Conservation (phyloP, 1,140 invertebrate genomes). For the Matsumurasca onukii region DNA sequence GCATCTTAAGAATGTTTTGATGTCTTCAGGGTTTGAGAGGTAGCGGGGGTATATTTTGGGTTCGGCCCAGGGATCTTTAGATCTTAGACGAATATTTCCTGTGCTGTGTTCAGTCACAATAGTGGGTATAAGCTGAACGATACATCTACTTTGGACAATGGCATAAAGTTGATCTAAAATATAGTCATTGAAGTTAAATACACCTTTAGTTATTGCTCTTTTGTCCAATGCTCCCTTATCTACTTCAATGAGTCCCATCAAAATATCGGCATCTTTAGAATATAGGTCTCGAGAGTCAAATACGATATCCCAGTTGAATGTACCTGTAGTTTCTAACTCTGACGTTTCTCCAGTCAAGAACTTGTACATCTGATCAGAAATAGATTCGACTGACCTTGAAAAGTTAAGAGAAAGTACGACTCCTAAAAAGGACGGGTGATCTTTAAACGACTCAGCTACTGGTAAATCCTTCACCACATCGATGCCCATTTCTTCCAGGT, state of each 20-base stretch:
- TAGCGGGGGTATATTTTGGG: constrained; percentile 83
- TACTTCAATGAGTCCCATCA: no score
- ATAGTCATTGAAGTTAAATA: background rate
- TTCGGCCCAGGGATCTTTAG: constrained; percentile 63
- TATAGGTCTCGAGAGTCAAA: constrained; percentile 80
- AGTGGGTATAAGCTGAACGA: background rate
- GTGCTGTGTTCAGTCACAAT: constrained; percentile 58
- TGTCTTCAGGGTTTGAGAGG: constrained; percentile 63
- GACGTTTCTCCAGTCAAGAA: constrained; percentile 80
- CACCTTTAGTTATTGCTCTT: background rate
- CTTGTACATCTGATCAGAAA: constrained; percentile 74
- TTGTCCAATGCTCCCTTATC: constrained; percentile 1
- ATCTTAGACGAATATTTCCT: constrained; percentile 63
- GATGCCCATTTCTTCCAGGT: constrained; percentile 68
- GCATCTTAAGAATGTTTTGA: constrained; percentile 60
- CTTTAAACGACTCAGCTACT: constrained; percentile 85
- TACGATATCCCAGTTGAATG: constrained; percentile 59
- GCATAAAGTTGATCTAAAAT: background rate
- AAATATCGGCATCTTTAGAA: constrained; percentile 64
- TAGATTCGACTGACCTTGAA: constrained; percentile 55
- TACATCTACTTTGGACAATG: background rate
- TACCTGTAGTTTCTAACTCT: no score
- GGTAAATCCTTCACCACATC: constrained; percentile 66
- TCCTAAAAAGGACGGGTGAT: constrained; percentile 80
- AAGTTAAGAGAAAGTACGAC: constrained; percentile 69